A percentile compares a stretch with the other conserved stretches of the same genome.
Conservation (phyloP, 2,888 invertebrate species). For the Leptopilina myrica region DNA sequence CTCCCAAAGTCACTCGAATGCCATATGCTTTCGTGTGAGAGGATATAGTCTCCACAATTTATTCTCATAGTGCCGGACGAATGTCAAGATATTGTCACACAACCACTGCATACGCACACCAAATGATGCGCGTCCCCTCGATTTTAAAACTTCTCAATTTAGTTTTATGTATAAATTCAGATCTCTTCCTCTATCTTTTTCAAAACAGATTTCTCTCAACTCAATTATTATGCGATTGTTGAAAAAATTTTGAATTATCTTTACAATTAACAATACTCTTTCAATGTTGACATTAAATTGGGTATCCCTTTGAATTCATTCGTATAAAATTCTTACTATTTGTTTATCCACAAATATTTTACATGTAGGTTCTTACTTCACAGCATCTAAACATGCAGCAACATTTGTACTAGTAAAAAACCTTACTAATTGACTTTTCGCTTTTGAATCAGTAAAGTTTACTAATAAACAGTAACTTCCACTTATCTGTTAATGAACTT, state of each 20-base stretch:
- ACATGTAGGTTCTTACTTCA: no score
- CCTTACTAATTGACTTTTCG: no score
- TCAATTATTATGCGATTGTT: neutral
- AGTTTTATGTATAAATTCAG: neutral
- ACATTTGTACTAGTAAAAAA: no score
- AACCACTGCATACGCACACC: slow-evolving; percentile 6
- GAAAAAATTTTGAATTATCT: neutral
- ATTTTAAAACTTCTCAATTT: slow-evolving; percentile 24
- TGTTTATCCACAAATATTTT: no score
- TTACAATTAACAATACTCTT: no score
- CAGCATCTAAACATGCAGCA: no score
- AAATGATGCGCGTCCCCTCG: slow-evolving; percentile 23
- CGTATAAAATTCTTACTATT: no score
- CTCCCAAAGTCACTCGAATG: slow-evolving; percentile 51
- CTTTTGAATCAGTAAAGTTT: no score
- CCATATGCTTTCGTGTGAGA: slow-evolving; percentile 48
- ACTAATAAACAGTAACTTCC: no score
- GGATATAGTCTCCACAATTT: slow-evolving; percentile 50
- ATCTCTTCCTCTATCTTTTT: neutral
- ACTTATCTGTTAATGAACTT: no score
- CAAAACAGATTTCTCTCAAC: neutral
- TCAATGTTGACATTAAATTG: no score
- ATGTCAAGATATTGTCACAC: neutral
- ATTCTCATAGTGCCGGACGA: slow-evolving; percentile 19
- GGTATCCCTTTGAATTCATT: no score